A percentile compares a stretch with the other conserved stretches of the same genome.
Conservation (phyloP, 23 tunicate species). For the Aplidium turbinatum region DNA sequence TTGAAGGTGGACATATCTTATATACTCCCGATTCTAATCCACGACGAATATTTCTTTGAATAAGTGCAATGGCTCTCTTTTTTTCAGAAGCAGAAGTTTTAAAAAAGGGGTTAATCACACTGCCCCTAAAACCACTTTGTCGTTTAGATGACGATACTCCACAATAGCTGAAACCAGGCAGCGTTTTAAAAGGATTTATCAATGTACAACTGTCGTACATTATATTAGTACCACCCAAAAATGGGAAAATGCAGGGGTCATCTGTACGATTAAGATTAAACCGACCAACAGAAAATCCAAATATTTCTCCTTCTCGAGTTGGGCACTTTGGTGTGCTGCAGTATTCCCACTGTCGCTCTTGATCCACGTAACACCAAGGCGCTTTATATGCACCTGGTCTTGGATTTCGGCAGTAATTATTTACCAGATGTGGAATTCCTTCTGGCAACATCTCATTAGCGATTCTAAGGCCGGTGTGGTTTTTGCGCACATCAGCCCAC, state of each 20-base stretch:
- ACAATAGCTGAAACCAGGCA: constrained; percentile 24
- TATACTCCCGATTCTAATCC: constrained; percentile 24
- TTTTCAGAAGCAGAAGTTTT: not conserved
- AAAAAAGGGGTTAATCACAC: not conserved
- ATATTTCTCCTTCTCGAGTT: constrained; percentile 38
- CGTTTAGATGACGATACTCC: constrained; percentile 10
- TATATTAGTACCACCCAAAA: constrained; percentile 35
- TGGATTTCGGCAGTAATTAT: constrained; percentile 77
- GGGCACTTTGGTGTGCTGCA: constrained; percentile 67
- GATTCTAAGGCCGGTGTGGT: not conserved
- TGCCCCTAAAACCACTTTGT: not conserved
- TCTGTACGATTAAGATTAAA: not conserved
- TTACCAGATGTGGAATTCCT: constrained; percentile 42
- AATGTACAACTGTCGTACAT: constrained; percentile 11
- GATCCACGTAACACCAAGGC: constrained; percentile 65
- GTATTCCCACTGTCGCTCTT: constrained; percentile 36
- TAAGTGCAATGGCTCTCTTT: not conserved
- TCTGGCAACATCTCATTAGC: constrained; percentile 9
- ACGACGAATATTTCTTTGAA: not conserved
- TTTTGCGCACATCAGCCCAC: constrained; percentile 5
- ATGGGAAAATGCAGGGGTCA: constrained; percentile 60
- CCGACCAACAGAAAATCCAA: constrained; percentile 15
- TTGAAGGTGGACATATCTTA: constrained; percentile 52
- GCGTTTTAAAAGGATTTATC: not conserved
- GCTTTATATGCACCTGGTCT: constrained; percentile 30